Evolutionary conservation across 2,113 vertebrate genomes (phyloP).

Genomic region (Emydocephalus ijimae): DNA sequence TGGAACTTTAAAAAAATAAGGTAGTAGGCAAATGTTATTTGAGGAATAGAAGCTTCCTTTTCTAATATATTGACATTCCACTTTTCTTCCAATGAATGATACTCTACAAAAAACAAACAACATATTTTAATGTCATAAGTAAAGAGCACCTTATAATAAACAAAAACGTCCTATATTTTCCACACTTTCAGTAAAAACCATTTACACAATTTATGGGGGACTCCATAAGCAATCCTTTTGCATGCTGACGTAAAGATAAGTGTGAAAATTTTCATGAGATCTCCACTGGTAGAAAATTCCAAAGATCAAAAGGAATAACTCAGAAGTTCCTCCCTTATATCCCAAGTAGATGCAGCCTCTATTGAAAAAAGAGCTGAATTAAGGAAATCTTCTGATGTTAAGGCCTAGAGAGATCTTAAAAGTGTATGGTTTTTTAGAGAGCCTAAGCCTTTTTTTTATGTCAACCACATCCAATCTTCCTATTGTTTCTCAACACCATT

Average conservation of each 20-base stretch:
- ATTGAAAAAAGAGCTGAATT: not conserved
- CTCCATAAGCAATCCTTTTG: not conserved
- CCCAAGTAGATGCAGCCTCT: not conserved
- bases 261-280: not conserved
- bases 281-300: not conserved
- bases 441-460: not conserved
- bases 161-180: not conserved
- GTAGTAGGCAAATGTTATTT: not conserved
- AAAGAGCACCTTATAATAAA: not conserved
- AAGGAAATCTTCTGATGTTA: not conserved
- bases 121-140: not conserved
- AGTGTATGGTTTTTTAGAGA: not conserved
- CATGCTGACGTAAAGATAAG: not conserved
- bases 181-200: not conserved
- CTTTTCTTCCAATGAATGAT: not conserved
- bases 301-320: not conserved
- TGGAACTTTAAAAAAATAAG: not conserved
- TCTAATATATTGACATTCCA: not conserved
- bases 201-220: not conserved
- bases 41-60: not conserved
- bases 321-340: not conserved
- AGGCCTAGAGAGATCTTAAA: not conserved
- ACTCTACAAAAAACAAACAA: not conserved
- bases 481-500: not conserved
- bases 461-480: not conserved